Conservation (phyloP, 2,113 vertebrate species). For the Accipiter cooperii region DNA sequence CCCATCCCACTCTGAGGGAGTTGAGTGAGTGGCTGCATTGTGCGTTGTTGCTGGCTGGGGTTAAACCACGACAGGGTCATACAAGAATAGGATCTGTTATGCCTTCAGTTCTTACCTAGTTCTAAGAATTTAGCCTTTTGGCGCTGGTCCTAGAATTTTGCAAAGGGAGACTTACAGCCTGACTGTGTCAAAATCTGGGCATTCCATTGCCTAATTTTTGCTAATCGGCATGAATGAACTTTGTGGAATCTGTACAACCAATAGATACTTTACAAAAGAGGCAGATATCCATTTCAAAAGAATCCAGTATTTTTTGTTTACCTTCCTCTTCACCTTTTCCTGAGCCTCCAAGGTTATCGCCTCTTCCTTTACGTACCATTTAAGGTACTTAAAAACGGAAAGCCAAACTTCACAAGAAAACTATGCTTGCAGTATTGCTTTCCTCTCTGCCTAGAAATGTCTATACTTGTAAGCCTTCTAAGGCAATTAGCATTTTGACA, state of each 20-base stretch:
- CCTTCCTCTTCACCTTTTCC: neutral
- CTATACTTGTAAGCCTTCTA: neutral
- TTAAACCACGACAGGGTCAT: neutral
- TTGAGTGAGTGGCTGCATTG: too few species aligned
- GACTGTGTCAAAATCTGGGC: neutral
- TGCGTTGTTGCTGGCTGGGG: too few species aligned
- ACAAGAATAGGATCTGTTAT: neutral
- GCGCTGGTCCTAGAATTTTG: neutral
- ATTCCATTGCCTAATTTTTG: neutral
- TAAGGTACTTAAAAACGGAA: neutral
- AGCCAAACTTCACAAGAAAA: neutral
- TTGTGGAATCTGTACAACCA: neutral
- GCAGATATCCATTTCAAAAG: neutral
- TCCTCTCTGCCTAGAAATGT: neutral
- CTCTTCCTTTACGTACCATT: neutral
- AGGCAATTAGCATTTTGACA: neutral
- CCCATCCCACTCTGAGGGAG: too few species aligned
- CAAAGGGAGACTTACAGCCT: neutral
- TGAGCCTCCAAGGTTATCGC: neutral
- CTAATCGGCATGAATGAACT: neutral
- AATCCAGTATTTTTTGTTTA: neutral
- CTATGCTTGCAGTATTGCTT: neutral
- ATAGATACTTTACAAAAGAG: neutral
- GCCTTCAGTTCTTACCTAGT: neutral
- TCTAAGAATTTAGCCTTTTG: neutral